These are phyloP conservation scores for Holothuria glaberrima DNA, from an alignment of 35 echinoderm and acorn worm genomes.

Conservation along the genomic window DNA sequence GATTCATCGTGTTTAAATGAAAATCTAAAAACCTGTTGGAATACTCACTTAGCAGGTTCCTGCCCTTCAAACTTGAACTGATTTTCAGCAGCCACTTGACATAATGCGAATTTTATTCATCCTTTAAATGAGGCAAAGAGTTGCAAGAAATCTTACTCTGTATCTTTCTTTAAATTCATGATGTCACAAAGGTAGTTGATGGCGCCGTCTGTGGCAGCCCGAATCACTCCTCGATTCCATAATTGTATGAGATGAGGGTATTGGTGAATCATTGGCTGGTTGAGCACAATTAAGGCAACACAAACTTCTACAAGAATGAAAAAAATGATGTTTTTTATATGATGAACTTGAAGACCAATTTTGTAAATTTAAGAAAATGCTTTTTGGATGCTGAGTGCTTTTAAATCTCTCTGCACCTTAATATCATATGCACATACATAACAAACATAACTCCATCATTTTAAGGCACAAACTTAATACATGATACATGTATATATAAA, in stretches of 20 bases:
- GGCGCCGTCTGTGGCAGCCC: constrained; percentile 76
- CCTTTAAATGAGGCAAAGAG: background rate
- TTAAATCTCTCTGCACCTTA: too few relatives aligned
- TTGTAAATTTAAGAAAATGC: too few relatives aligned
- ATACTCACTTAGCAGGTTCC: too few relatives aligned
- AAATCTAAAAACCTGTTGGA: too few relatives aligned
- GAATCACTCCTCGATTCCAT: constrained; percentile 72
- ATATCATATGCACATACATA: too few relatives aligned
- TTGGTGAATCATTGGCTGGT: constrained; percentile 65
- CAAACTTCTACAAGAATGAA: constrained; percentile 54
- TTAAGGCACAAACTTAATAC: too few relatives aligned
- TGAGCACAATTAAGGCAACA: constrained; percentile 81
- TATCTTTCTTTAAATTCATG: constrained; percentile 17
- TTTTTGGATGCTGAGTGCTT: too few relatives aligned
- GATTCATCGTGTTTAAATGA: background rate
- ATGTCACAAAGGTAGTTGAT: constrained; percentile 72
- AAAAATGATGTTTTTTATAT: background rate
- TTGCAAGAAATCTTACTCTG: constrained; percentile 16
- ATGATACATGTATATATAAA: too few relatives aligned
- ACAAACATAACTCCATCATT: too few relatives aligned
- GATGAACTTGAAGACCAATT: too few relatives aligned
- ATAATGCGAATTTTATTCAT: background rate
- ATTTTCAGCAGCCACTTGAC: too few relatives aligned
- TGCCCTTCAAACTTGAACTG: too few relatives aligned
- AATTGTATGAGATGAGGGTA: constrained; percentile 67